These are phyloP conservation scores for Cuniculus paca DNA, from an alignment of 2,797 vertebrate species.

Conservation along the genomic window DNA sequence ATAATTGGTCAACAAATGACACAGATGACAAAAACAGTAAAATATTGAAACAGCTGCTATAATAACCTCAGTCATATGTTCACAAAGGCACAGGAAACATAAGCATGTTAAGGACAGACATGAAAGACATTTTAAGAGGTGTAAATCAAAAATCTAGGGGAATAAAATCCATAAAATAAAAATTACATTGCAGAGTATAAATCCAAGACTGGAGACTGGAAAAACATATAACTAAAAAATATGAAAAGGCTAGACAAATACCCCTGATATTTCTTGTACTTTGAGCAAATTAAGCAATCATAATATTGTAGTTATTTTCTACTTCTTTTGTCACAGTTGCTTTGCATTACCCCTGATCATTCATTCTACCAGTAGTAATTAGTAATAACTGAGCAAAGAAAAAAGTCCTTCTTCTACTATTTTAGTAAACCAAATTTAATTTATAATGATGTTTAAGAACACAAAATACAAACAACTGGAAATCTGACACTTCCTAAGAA, in stretches of 20 bases:
- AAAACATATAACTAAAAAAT: background rate
- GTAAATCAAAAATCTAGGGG: slow-evolving; percentile 28
- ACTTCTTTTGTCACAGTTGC: background rate
- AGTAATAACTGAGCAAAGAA: background rate
- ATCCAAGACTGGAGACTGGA: background rate
- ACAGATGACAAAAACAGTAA: background rate
- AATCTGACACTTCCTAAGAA: background rate
- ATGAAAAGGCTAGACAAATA: background rate
- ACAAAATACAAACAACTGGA: background rate
- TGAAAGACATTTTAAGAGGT: background rate
- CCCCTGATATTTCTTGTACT: background rate
- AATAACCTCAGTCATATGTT: background rate
- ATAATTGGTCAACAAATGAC: background rate
- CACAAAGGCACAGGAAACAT: background rate
- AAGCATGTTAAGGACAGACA: background rate
- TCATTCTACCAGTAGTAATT: background rate
- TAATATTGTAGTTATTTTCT: background rate
- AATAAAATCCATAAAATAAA: slow-evolving; percentile 13
- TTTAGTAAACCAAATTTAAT: slow-evolving; percentile 47
- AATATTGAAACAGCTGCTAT: background rate
- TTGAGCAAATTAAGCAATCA: slow-evolving; percentile 3
- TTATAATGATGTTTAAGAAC: background rate
- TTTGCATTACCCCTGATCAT: background rate
- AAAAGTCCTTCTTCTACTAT: background rate
- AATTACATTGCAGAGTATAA: background rate